Evolutionary conservation across 1,140 invertebrate genomes (phyloP), one percentile per base, ranked within the genome.

Genomic region (Gonatopus flavifemur): DNA sequence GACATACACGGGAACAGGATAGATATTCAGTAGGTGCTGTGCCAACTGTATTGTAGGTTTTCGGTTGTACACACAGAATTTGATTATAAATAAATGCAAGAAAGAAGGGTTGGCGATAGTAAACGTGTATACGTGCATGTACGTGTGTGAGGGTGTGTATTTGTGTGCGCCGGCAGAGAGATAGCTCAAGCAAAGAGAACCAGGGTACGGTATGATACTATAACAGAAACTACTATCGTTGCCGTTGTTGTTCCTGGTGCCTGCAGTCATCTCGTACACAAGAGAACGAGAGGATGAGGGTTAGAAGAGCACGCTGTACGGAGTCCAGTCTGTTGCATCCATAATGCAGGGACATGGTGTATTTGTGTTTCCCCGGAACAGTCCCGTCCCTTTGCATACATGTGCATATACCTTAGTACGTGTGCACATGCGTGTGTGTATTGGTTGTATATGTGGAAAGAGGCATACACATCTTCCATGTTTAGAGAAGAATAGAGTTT

Each of bases 71-170:
- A 74, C 69, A 72, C 66, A 68, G 67, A 77, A 78, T 78, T 76
- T 74, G 73, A 77, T 77, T 78, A 77, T 78, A 78, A 75, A 78
- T 78, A 76, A 76, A 76, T 75, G 69, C 65, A 62, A 62, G 60
- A 59, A 63, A 62, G 52, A 51, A n/a, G n/a, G n/a, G n/a, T n/a
- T n/a, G n/a, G n/a, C n/a, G n/a, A n/a, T n/a, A n/a, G n/a, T n/a
- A n/a, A n/a, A n/a, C n/a, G n/a, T n/a, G n/a, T 43, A 22, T 33
- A 44, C 43, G 12, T 20, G 49, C n/a, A n/a, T n/a, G 49, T 13
- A 42, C 35, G 30, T 22, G 6, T 35, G 18, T 32, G 43, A 13
- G 21, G 13, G 21, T 8, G 22, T 22, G 20, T n/a, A 30, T 21
- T 19, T 25, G 31, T 22, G 50, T 49, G 56, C 48, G 52, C 49